Base-by-base conservation (phyloP, 2,888 invertebrate genomes). In the Choreutis nemorana region DNA sequence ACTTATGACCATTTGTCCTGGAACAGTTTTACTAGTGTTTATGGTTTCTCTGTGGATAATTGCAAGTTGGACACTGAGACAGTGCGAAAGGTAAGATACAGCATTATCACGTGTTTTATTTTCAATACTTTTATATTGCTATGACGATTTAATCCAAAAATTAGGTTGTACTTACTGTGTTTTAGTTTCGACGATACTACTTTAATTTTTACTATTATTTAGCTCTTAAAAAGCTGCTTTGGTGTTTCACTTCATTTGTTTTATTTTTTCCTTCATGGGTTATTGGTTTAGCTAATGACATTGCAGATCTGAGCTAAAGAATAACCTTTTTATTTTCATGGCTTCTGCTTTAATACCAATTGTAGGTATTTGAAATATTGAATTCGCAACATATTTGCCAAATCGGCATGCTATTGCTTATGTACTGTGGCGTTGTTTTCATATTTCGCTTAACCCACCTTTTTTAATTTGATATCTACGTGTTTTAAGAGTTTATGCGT, bases 1-100 rank as follows among this genome's bases (percentile, higher is more conserved):
- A 39, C 84, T 99, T 51, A 99, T 99, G 99, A 99, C 99, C 65
- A 97, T 99, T 71, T 99, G 98, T 77, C 99, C 99, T 31, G 98
- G 88, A 72, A 97, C 88, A 40, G 97, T 99, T 50, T 86, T 99
- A 53, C 84, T 99, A 56, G 97, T 98, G 47, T 97, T 99, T 84
- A 99, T 99, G 93, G 95, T 98, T 43, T 97, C 97, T 5, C 82
- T 99, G 40, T 99, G 99, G 99, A 95, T 99, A 70, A 97, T 99
- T 55, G 98, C 98, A 44, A 97, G 96, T 59, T 99, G 99, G 99
- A 96, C 97, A 39, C 82, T 99, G 48, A 86, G 99, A 45, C 95
- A 97, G 54, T 99, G 99, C 71, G 99, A 99, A 84, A 91, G 98
- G 97, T 97, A 82, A 82, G 82, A n/a, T 71, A 61, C 40, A 34